Evolutionary conservation across 2,113 vertebrate genomes (phyloP), one percentile per base, ranked within the genome.

Genomic region (Narcine bancroftii): DNA sequence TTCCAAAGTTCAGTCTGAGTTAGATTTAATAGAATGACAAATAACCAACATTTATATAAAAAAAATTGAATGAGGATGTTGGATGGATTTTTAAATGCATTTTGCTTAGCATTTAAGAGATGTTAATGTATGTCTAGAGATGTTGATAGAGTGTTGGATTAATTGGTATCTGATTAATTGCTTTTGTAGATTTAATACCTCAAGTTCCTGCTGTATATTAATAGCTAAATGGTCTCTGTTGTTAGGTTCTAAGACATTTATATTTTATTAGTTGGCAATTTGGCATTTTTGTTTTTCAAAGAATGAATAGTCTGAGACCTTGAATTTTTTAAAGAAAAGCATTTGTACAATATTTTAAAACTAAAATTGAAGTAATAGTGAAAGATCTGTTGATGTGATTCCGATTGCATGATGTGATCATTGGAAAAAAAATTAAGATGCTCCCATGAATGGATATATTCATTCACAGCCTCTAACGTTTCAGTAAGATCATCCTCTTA

Each of bases 151-250:
- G 81, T 56, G 81, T 50, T 60, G 33, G 50, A 53, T 29, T 85
- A 47, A 33, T 85, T 56, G 24, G 53, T 85, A 85, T 85, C 47
- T n/a, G 81, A 87, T 87, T 60, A 87, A 85, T 50, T 85, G 81
- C 81, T 56, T 29, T 53, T 85, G 56, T 29, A 36, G 29, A n/a
- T 33, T 33, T 29, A 53, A 53, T 56, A 85, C 21, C 81, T 60
- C 50, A 17, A 56, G 53, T 50, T 87, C 33, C 29, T 56, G 11
- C 11, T 60, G 21, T 50, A 56, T 53, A 29, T 56, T 56, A 36
- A n/a, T 56, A 24, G 47, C 50, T 33, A n/a, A n/a, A 33, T 56
- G 45, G 9, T 56, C 76, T 79, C 13, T 87, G 53, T 56, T 87
- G 33, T 45, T 47, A 21, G 39, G 42, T 24, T 47, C 45, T 26